Conservation (phyloP, 2,888 invertebrate genomes). For the Apodemia mormo region DNA sequence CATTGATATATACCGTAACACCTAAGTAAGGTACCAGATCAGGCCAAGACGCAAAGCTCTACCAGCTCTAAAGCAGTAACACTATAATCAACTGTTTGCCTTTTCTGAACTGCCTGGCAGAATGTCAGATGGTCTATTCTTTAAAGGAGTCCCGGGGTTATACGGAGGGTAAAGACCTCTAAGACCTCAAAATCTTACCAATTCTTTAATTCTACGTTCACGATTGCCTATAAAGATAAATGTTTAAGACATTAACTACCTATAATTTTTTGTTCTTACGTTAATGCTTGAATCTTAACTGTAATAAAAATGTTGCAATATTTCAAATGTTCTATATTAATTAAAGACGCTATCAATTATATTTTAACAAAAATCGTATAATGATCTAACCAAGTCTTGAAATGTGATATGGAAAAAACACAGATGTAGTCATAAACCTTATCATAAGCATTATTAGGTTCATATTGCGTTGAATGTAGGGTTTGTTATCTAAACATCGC, state of each 20-base stretch:
- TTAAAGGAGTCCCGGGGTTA: too few species aligned
- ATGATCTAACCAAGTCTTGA: neutral
- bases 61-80: too few species aligned
- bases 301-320: slow-evolving; percentile 10
- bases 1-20: too few species aligned
- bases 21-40: too few species aligned
- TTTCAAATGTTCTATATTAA: slow-evolving; percentile 9
- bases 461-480: neutral
- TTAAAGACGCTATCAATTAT: slow-evolving; percentile 13
- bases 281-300: slow-evolving; percentile 3
- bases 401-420: slow-evolving; percentile 14
- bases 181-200: too few species aligned
- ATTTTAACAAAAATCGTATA: slow-evolving; percentile 15
- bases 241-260: neutral
- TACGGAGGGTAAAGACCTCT: too few species aligned
- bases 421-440: slow-evolving; percentile 19
- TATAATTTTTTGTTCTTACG: neutral
- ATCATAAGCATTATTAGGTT: neutral
- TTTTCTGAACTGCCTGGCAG: too few species aligned
- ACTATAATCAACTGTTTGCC: too few species aligned
- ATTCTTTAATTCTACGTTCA: too few species aligned
- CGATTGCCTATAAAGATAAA: neutral
- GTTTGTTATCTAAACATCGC: slow-evolving; percentile 34
- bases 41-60: too few species aligned
- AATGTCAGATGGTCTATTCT: too few species aligned